Evolutionary conservation across 2,113 vertebrate species (phyloP), one percentile per base, ranked within the genome.

Genomic region (Empidonax alnorum): DNA sequence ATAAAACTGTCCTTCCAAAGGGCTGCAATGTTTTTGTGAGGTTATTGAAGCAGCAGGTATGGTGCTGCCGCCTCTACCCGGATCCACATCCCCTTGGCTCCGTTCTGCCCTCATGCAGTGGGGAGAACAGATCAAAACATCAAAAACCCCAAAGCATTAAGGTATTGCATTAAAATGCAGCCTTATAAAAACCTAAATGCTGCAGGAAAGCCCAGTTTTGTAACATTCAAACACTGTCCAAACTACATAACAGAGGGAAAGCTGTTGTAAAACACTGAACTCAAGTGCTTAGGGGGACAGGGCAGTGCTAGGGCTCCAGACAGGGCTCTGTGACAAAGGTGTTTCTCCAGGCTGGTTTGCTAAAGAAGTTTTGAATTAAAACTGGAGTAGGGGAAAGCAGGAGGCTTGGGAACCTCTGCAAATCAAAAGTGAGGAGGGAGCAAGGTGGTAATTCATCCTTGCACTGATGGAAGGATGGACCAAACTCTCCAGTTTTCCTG

Each of bases 21-120:
- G 37, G 27, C 66, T 73, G 49, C 50, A 78, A 59, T 5, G 14
- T 21, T 82, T 80, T n/a, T 33, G 14, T 37, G 81, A 20, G 23
- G 13, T 68, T 62, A 5, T 6, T 61, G 67, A 71, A 66, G 75
- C 53, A 80, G 55, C 59, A 93, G 68, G 20, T 84, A 62, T 3
- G 10, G 61, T 0, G 0, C 39, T 92, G 59, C 24, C 65, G 4
- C 39, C 87, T 61, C 37, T 0, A 20, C 73, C 65, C 20, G 41
- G 24, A 33, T 39, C 33, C 76, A 25, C 69, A 67, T 39, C 68
- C 6, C 0, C 62, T 21, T 2, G 0, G 0, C 22, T 63, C 53
- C 3, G 0, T 23, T 73, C 24, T 58, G 56, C 2, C 3, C 46
- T 46, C 21, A 0, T 10, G 15, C 3, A 16, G 28, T 1, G 7